These are phyloP conservation scores for Saccostrea cuccullata DNA, from an alignment of 1,140 invertebrate species.

Conservation along the genomic window DNA sequence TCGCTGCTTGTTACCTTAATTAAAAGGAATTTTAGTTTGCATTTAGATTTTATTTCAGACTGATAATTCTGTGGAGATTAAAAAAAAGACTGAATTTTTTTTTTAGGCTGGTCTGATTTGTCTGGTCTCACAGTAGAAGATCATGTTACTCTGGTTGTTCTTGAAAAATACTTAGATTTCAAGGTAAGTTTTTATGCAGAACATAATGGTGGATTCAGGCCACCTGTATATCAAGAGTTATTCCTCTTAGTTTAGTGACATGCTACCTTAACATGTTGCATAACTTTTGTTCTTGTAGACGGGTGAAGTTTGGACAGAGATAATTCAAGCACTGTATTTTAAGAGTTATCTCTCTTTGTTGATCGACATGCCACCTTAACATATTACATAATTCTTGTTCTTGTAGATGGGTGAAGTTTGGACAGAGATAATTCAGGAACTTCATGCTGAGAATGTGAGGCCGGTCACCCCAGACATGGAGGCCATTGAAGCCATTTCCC, in stretches of 20 bases:
- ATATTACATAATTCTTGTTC: neutral
- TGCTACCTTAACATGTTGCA: too few species aligned
- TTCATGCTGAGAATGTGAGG: conserved; percentile 73
- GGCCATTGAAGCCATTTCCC: conserved; percentile 76
- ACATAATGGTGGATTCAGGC: too few species aligned
- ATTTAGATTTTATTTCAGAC: too few species aligned
- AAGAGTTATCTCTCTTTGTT: too few species aligned
- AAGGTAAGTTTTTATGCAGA: conserved; percentile 66
- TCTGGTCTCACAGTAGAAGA: conserved; percentile 77
- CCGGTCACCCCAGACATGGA: conserved; percentile 78
- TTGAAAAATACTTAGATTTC: conserved; percentile 79
- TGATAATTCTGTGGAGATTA: too few species aligned
- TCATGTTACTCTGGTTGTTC: conserved; percentile 77
- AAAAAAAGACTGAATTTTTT: neutral
- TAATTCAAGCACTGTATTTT: conserved; percentile 71
- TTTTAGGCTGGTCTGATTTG: conserved; percentile 76
- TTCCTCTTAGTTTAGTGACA: too few species aligned
- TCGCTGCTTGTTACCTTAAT: too few species aligned
- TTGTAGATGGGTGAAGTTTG: conserved; percentile 77
- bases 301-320: conserved; percentile 78
- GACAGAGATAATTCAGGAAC: conserved; percentile 76
- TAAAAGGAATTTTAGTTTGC: too few species aligned
- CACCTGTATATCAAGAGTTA: conserved; percentile 46
- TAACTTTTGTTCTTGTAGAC: conserved; percentile 57
- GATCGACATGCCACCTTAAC: too few species aligned